Evolutionary conservation across 1,140 invertebrate genomes (phyloP).

Genomic region (Ectropis grisescens): DNA sequence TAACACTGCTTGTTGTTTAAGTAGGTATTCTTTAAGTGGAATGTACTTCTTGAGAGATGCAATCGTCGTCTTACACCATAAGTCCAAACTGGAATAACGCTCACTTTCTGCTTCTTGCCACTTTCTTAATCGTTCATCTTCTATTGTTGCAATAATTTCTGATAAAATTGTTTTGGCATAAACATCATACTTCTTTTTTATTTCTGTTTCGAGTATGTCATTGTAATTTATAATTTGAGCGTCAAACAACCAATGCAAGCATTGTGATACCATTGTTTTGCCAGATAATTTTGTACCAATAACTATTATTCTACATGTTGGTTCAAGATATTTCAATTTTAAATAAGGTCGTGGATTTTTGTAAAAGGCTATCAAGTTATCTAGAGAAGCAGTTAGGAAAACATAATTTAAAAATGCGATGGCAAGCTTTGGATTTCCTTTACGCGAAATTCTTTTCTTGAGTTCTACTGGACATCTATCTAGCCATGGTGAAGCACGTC

Average conservation of each 20-base stretch:
- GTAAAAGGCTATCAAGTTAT: constrained; percentile 60
- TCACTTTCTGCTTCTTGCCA: constrained; percentile 37
- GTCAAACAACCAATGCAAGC: constrained; percentile 52
- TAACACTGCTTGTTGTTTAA: neutral
- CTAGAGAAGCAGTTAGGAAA: constrained; percentile 67
- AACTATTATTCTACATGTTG: constrained; percentile 46
- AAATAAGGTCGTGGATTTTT: constrained; percentile 72
- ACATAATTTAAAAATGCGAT: constrained; percentile 73
- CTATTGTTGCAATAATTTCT: constrained; percentile 49
- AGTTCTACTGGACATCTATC: constrained; percentile 73
- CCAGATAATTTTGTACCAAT: constrained; percentile 47
- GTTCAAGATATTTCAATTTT: constrained; percentile 51
- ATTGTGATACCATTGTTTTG: constrained; percentile 47
- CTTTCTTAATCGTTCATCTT: constrained; percentile 34
- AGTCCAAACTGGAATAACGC: constrained; percentile 31
- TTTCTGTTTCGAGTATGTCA: constrained; percentile 29
- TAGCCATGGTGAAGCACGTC: constrained; percentile 66
- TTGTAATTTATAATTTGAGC: constrained; percentile 29
- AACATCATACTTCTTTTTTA: constrained; percentile 39
- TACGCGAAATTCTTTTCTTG: constrained; percentile 47
- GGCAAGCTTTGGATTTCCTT: constrained; percentile 62
- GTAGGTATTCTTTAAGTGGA: constrained; percentile 13
- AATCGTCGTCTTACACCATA: constrained; percentile 24
- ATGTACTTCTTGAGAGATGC: constrained; percentile 27
- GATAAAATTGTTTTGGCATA: constrained; percentile 46